phyloP scores from a whole-genome alignment of 2,113 vertebrate species.

The Notiomystis cincta region DNA sequence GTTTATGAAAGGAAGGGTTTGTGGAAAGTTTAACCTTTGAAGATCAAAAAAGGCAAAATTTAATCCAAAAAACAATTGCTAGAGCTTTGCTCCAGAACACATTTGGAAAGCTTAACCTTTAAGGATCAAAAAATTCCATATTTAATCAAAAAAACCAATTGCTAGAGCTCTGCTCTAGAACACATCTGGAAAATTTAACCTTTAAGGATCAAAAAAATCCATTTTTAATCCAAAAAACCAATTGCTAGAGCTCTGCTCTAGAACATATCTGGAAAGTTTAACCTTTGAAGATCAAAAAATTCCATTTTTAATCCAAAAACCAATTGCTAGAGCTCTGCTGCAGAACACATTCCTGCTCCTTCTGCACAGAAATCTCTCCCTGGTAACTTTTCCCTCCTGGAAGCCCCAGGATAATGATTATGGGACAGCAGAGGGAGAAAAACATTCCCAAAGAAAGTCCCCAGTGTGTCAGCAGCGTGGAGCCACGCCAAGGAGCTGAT shows the following conservation, averaged over 20 bases:
- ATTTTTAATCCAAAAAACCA: not conserved
- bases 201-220: not conserved
- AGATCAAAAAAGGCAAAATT: not conserved
- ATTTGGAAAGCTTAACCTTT: not conserved
- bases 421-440: not conserved
- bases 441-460: not conserved
- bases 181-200: not conserved
- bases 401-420: not conserved
- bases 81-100: not conserved
- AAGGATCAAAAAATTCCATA: not conserved
- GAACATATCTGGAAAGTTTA: not conserved
- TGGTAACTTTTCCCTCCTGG: not conserved
- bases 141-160: rapidly evolving
- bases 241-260: not conserved
- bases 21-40: not conserved
- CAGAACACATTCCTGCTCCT: not conserved
- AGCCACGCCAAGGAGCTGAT: not conserved
- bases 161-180: not conserved
- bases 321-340: not conserved
- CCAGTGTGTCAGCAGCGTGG: not conserved
- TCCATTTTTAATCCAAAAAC: not conserved
- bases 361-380: not conserved
- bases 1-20: not conserved
- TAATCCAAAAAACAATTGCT: rapidly evolving
- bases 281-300: not conserved